phyloP scores from a whole-genome alignment of 2,888 invertebrate genomes.

The Embidobia sp. region DNA sequence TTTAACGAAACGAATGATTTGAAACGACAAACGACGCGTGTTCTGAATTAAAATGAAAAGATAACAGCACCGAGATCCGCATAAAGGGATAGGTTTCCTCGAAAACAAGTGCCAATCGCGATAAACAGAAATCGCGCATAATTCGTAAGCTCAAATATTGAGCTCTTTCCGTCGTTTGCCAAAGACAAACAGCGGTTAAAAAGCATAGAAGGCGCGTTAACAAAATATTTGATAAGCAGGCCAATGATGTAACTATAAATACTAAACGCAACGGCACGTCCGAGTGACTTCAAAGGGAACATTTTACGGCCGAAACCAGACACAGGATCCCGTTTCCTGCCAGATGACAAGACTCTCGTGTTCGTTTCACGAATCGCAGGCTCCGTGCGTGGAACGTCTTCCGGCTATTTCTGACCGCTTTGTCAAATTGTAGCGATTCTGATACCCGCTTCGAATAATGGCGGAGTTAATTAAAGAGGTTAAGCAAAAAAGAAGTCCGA shows the following conservation, averaged over 20 bases:
- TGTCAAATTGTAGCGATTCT: constrained; percentile 16
- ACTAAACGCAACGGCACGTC: constrained; percentile 3
- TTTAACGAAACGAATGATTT: too few species aligned
- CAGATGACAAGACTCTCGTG: constrained; percentile 49
- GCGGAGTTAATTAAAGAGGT: constrained; percentile 12
- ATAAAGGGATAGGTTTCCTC: too few species aligned
- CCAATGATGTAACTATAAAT: constrained; percentile 35
- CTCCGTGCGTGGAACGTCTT: constrained; percentile 9
- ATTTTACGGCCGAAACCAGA: constrained; percentile 32
- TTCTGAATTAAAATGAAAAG: too few species aligned
- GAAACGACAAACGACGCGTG: too few species aligned
- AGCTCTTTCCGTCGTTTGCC: constrained; percentile 3
- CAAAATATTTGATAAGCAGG: constrained; percentile 40
- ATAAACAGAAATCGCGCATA: neutral
- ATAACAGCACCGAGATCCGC: too few species aligned
- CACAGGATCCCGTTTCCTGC: constrained; percentile 44
- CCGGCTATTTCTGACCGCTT: constrained; percentile 38
- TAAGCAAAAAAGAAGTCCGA: neutral
- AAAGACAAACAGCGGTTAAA: constrained; percentile 11
- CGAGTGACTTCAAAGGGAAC: constrained; percentile 28
- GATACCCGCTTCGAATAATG: constrained; percentile 1
- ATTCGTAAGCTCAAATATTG: constrained; percentile 2
- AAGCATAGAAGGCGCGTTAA: neutral
- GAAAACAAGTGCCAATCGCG: too few species aligned
- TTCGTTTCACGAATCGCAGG: constrained; percentile 30